A percentile compares a stretch with the other conserved stretches of the same genome.
These are phyloP conservation scores for Zelostemma sp. DNA, from an alignment of 1,140 invertebrate species.

Conservation along the genomic window DNA sequence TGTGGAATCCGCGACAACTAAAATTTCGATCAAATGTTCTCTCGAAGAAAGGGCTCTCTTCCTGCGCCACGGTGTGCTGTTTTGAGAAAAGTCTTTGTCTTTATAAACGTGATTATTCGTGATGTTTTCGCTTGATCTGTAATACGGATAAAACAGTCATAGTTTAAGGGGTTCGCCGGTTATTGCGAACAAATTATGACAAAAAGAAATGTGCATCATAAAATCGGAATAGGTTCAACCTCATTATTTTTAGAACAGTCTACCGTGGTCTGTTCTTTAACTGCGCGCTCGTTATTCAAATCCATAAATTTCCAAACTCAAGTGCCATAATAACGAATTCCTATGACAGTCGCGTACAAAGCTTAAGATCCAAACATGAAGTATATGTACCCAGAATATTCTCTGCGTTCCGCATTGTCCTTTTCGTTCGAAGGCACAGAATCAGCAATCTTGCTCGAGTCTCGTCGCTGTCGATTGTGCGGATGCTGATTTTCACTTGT, in stretches of 20 bases:
- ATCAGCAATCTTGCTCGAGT: slow-evolving; percentile 23
- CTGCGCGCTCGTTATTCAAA: not conserved
- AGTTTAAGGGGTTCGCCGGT: no score
- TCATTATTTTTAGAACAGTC: no score
- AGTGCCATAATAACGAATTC: not conserved
- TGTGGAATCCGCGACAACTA: slow-evolving; percentile 83
- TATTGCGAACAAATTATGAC: no score
- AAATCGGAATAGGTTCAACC: no score
- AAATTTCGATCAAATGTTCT: slow-evolving; percentile 82
- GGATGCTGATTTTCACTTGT: slow-evolving; percentile 11
- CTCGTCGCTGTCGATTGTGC: slow-evolving; percentile 45
- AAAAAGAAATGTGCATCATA: no score
- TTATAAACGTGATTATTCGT: slow-evolving; percentile 6
- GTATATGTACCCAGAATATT: slow-evolving; percentile 18
- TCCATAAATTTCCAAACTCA: not conserved
- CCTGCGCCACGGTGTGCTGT: slow-evolving; percentile 51
- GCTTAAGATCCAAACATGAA: not conserved
- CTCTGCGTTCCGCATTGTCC: not conserved
- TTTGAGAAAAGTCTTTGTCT: slow-evolving; percentile 10
- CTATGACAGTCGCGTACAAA: not conserved
- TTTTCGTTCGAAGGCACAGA: not conserved
- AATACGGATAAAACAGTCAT: no score
- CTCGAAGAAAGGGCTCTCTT: slow-evolving; percentile 64
- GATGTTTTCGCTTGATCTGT: not conserved
- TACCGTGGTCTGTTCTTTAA: not conserved